Conservation (phyloP, 1,140 invertebrate species). For the Lucilia sericata region DNA sequence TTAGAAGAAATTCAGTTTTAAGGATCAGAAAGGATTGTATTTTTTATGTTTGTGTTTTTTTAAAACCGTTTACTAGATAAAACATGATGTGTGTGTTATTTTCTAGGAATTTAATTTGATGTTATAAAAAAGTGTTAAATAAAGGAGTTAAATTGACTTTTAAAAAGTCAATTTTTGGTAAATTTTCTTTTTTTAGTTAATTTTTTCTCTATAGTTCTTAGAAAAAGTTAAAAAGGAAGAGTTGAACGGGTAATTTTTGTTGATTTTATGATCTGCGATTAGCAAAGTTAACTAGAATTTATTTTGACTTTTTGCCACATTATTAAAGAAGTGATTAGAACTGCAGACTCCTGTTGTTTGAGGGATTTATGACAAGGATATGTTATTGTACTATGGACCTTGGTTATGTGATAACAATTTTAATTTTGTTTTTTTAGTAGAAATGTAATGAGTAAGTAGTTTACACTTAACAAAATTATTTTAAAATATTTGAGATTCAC, state of each 20-base stretch:
- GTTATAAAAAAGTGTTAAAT: not conserved
- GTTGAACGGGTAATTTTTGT: too few species aligned
- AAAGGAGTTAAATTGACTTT: not conserved
- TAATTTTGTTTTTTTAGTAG: too few species aligned
- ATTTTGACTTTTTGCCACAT: not conserved
- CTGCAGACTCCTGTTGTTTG: not conserved
- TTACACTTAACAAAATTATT: too few species aligned
- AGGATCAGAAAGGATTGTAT: constrained; percentile 8
- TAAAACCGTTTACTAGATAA: not conserved
- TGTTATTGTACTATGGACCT: too few species aligned
- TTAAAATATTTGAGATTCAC: too few species aligned
- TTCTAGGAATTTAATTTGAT: not conserved
- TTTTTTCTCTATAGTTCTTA: not conserved
- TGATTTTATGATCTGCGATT: not conserved
- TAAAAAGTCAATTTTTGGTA: not conserved
- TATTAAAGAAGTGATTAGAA: not conserved
- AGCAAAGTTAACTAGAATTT: not conserved
- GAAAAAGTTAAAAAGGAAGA: not conserved
- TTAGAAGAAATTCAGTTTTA: constrained; percentile 32
- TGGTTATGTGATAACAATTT: too few species aligned
- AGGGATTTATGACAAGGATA: not conserved
- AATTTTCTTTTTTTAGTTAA: not conserved
- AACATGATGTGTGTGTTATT: not conserved
- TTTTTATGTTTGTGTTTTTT: not conserved
- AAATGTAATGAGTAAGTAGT: too few species aligned